phyloP scores from a whole-genome alignment of 2,888 invertebrate genomes.

The Kuschelorhynchus macadamiae region DNA sequence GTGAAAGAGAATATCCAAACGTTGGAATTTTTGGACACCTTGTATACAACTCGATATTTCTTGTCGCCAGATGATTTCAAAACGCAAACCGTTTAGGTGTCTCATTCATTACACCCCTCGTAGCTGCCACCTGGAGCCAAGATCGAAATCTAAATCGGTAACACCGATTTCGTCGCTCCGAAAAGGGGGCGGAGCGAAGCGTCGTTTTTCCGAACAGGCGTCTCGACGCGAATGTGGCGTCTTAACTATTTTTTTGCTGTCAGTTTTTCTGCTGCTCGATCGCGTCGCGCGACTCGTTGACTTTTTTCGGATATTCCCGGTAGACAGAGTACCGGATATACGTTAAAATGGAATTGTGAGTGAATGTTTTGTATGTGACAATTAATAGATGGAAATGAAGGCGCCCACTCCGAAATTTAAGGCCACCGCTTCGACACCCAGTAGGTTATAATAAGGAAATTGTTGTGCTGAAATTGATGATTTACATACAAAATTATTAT shows the following conservation, averaged over 20 bases:
- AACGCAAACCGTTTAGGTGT: background rate
- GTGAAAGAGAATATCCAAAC: no score
- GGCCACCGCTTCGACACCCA: conserved; percentile 82
- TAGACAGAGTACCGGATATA: conserved; percentile 12
- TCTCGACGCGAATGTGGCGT: conserved; percentile 42
- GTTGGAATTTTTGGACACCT: no score
- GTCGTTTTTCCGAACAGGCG: conserved; percentile 31
- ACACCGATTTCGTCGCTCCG: conserved; percentile 28
- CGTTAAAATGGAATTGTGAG: conserved; percentile 19
- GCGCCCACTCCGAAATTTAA: conserved; percentile 80
- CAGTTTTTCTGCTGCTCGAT: conserved; percentile 33
- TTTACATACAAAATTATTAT: no score
- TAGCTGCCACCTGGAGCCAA: conserved; percentile 25
- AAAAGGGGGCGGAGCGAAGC: conserved; percentile 32
- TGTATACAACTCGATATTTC: no score
- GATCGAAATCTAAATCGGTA: conserved; percentile 48
- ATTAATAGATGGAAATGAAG: conserved; percentile 51
- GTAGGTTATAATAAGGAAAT: no score
- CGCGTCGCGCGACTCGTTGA: conserved; percentile 25
- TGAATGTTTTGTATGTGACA: conserved; percentile 17
- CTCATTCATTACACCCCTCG: background rate
- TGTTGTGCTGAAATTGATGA: no score
- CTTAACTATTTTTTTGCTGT: conserved; percentile 42
- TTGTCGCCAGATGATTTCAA: background rate
- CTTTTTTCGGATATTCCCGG: conserved; percentile 22